Base-by-base conservation (phyloP, 2,113 vertebrate genomes). In the Terrapene triunguis region DNA sequence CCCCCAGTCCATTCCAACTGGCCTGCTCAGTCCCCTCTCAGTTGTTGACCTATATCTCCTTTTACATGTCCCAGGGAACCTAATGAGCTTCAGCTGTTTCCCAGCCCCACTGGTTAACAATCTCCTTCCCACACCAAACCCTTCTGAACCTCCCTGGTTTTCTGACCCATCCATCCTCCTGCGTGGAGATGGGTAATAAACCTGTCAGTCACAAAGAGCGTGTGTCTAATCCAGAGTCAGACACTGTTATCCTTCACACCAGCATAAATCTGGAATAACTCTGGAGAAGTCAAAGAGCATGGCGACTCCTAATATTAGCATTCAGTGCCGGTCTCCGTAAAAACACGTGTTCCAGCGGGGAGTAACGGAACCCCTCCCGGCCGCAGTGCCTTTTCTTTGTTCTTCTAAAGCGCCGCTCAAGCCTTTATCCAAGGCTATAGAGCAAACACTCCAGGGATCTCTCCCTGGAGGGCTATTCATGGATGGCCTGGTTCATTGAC, bases 31-130 rank as follows among this genome's bases (percentile, higher is more conserved):
- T 8, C 42, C 35, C 55, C 84, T 0, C 8, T 3, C 1, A 8
- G 0, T 0, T 1, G 0, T 0, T 0, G 1, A 0, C 27, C 16
- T 65, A 42, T 17, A 3, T 29, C 0, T 72, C 82, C 54, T 85
- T 93, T 93, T 76, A 48, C 90, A 95, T 54, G 25, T 24, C 16
- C 53, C 79, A 80, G 17, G 48, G 32, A 92, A 87, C 4, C 0
- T 0, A 86, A 2, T 3, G n/a, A 16, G 42, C 38, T 55, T 19
- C 5, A 62, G 44, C 14, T 57, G 22, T 3, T 89, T 44, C 69
- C 74, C 84, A 78, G 38, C 27, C 29, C 24, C 65, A 80, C 32
- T 84, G 59, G 89, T 80, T 92, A 85, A 90, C 14, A 54, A 5
- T 0, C 24, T 85, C 50, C 48, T 32, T 19, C 74, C 55, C 72